These are phyloP conservation scores for Diogma glabrata DNA, from an alignment of 2,888 invertebrate species.

Conservation along the genomic window DNA sequence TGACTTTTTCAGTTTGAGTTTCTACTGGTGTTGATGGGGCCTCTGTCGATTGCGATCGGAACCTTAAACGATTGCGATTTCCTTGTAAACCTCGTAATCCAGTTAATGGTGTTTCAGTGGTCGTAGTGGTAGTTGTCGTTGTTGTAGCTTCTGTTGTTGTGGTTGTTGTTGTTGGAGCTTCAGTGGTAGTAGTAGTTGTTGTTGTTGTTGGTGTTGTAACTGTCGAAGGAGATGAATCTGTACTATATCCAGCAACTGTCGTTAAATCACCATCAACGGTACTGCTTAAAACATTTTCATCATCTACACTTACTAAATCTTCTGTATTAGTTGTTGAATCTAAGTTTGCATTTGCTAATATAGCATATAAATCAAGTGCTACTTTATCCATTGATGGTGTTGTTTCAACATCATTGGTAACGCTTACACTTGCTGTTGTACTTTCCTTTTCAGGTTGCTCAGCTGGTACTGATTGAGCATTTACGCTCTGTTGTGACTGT, in stretches of 20 bases:
- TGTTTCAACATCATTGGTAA: slow-evolving; percentile 31
- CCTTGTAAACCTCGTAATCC: slow-evolving; percentile 25
- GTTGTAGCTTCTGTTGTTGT: slow-evolving; percentile 40
- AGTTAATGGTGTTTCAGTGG: slow-evolving; percentile 29
- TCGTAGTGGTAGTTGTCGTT: slow-evolving; percentile 26
- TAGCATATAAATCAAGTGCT: slow-evolving; percentile 71
- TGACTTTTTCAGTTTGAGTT: slow-evolving; percentile 23
- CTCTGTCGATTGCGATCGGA: slow-evolving; percentile 29
- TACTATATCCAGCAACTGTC: slow-evolving; percentile 34
- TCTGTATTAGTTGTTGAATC: slow-evolving; percentile 30
- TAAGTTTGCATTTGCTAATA: slow-evolving; percentile 52
- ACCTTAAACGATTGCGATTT: slow-evolving; percentile 33
- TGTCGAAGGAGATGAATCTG: slow-evolving; percentile 42
- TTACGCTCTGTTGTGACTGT: slow-evolving; percentile 13
- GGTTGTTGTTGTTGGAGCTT: slow-evolving; percentile 37
- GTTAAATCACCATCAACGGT: slow-evolving; percentile 19
- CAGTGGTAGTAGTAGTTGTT: slow-evolving; percentile 45
- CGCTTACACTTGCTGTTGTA: slow-evolving; percentile 20
- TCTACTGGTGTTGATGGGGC: slow-evolving; percentile 35
- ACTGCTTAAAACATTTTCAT: slow-evolving; percentile 25
- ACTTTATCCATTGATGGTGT: slow-evolving; percentile 70
- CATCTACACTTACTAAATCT: slow-evolving; percentile 39
- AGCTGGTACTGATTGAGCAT: slow-evolving; percentile 3
- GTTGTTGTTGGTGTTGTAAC: slow-evolving; percentile 40
- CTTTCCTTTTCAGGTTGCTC: slow-evolving; percentile 25